A percentile compares a stretch with the other conserved stretches of the same genome.
phyloP scores from a whole-genome alignment of 1,140 invertebrate species.

The Brevipalpus yothersi region DNA sequence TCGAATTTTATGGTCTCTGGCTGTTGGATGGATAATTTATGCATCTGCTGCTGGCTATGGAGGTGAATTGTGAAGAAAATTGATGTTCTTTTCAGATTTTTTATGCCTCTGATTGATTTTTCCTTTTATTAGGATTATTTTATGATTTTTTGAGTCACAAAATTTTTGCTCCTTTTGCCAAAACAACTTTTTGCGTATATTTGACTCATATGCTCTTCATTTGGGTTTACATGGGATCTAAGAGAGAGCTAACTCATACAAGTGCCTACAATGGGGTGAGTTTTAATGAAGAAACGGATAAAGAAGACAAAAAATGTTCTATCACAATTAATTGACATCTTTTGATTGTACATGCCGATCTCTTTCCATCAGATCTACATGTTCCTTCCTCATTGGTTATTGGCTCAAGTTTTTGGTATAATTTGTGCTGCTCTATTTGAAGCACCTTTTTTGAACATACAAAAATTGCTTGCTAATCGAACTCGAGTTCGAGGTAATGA shows the following conservation, averaged over 20 bases:
- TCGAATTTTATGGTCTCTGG: slow-evolving; percentile 14
- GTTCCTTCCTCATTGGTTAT: neutral
- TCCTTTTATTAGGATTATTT: neutral
- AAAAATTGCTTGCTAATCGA: neutral
- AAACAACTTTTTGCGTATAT: slow-evolving; percentile 12
- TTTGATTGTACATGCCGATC: too few relatives aligned
- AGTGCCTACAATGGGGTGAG: slow-evolving; percentile 10
- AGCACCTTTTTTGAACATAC: slow-evolving; percentile 5
- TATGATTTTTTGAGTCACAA: slow-evolving; percentile 10
- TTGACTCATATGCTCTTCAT: slow-evolving; percentile 9
- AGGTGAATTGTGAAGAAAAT: too few relatives aligned
- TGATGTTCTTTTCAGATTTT: neutral
- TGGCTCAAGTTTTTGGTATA: neutral
- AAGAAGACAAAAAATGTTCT: too few relatives aligned
- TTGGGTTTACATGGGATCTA: neutral
- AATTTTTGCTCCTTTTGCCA: slow-evolving; percentile 10
- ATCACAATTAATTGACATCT: too few relatives aligned
- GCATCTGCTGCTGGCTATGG: slow-evolving; percentile 13
- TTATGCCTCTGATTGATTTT: neutral
- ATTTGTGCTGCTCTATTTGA: slow-evolving; percentile 5
- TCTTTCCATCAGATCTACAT: neutral
- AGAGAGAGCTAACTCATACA: slow-evolving; percentile 1
- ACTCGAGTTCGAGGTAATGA: too few relatives aligned
- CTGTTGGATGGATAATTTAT: slow-evolving; percentile 12
- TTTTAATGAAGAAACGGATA: neutral